Conservation (phyloP, 2,888 invertebrate species). For the Caenorhabditis doughertyi region DNA sequence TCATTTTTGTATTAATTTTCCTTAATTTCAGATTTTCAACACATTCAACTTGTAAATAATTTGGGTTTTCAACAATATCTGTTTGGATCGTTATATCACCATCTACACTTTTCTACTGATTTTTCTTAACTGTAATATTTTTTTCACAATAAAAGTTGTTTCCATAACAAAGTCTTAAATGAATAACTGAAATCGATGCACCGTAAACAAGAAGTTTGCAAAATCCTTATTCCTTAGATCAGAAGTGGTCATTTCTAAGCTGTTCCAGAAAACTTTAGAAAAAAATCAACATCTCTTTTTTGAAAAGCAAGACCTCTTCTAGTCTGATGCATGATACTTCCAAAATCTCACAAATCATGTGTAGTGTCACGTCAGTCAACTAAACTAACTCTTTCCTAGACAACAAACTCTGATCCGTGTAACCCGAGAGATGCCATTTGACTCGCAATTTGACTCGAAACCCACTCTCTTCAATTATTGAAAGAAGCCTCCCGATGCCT, state of each 20-base stretch:
- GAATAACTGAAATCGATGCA: too few species aligned
- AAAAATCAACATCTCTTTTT: too few species aligned
- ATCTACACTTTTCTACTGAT: too few species aligned
- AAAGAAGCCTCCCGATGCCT: background rate
- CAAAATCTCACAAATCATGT: conserved; percentile 41
- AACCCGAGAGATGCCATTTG: conserved; percentile 15
- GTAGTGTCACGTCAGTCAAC: conserved; percentile 31
- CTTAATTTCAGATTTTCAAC: background rate
- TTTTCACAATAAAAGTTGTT: too few species aligned
- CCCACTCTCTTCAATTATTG: conserved; percentile 1
- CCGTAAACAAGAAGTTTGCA: too few species aligned
- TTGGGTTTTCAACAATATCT: background rate
- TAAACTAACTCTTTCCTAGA: conserved; percentile 18
- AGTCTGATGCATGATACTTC: background rate
- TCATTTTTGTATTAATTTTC: background rate
- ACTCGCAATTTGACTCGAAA: conserved; percentile 34
- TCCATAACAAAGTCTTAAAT: too few species aligned
- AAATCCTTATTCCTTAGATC: too few species aligned
- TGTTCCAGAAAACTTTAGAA: too few species aligned
- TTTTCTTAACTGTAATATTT: too few species aligned
- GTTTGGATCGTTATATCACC: too few species aligned
- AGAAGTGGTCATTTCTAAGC: too few species aligned
- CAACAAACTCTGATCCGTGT: conserved; percentile 36
- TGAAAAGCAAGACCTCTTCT: background rate
- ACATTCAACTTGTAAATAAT: background rate